Percentiles rank a stretch among this genome's conserved stretches.
These are phyloP conservation scores for Dendrolimus kikuchii DNA, from an alignment of 1,140 invertebrate species.

Conservation along the genomic window DNA sequence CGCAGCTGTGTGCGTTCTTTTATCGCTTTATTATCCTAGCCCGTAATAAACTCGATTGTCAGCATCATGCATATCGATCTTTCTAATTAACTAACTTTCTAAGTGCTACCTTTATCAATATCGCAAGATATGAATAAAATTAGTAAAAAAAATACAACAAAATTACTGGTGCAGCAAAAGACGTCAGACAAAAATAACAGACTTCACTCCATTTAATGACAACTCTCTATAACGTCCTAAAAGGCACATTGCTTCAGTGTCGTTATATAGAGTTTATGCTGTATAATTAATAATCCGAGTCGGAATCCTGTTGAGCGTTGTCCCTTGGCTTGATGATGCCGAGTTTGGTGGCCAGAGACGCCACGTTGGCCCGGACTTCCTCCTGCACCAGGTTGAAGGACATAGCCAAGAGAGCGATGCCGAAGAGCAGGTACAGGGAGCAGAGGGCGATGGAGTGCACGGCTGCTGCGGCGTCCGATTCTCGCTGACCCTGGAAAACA, in stretches of 20 bases:
- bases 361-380: constrained; percentile 90
- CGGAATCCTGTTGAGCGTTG: constrained; percentile 32
- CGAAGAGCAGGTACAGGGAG: constrained; percentile 94
- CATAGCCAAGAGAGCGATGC: constrained; percentile 98
- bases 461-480: constrained; percentile 77
- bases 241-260: too few relatives aligned
- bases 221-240: too few relatives aligned
- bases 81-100: too few relatives aligned
- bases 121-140: too few relatives aligned
- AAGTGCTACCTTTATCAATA: too few relatives aligned
- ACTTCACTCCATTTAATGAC: too few relatives aligned
- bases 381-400: constrained; percentile 98
- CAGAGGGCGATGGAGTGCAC: constrained; percentile 91
- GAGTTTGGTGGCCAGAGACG: constrained; percentile 84
- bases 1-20: too few relatives aligned
- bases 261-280: too few relatives aligned
- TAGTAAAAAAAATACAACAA: too few relatives aligned
- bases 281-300: constrained; percentile 28
- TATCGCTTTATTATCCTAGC: neutral
- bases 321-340: constrained; percentile 89
- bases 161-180: too few relatives aligned
- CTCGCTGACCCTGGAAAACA: constrained; percentile 32
- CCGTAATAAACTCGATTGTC: neutral
- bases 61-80: neutral
- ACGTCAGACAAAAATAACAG: too few relatives aligned